Evolutionary conservation across 1,140 invertebrate species (phyloP).

Genomic region (Tetramorium alpestre): DNA sequence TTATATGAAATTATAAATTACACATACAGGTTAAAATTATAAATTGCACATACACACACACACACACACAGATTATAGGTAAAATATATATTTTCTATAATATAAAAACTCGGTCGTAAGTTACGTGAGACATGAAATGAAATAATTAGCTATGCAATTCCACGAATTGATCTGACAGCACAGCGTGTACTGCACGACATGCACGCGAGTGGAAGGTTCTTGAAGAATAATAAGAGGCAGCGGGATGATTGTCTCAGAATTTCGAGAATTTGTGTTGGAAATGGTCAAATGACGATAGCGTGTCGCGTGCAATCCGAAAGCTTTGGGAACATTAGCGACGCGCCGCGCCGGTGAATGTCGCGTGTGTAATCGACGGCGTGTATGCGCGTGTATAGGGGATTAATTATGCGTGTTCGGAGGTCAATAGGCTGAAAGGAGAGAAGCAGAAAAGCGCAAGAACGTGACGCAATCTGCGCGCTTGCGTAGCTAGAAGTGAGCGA

Average conservation of each 20-base stretch:
- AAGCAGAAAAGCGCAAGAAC: constrained; percentile 47
- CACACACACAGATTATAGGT: neutral
- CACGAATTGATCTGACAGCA: neutral
- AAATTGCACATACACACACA: too few species aligned
- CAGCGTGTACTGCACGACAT: neutral
- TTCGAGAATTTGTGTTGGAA: constrained; percentile 6
- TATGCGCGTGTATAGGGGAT: constrained; percentile 36
- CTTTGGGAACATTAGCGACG: constrained; percentile 19
- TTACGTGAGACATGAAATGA: neutral
- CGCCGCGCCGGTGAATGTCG: neutral
- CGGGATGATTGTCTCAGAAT: neutral
- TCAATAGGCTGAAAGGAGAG: constrained; percentile 49
- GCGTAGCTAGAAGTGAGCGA: constrained; percentile 15
- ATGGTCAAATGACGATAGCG: neutral
- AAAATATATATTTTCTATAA: neutral
- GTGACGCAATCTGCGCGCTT: constrained; percentile 41
- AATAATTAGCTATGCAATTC: neutral
- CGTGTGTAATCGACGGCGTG: neutral
- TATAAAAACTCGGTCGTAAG: neutral
- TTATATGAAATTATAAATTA: neutral
- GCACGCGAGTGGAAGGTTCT: neutral
- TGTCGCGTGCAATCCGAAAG: constrained; percentile 1
- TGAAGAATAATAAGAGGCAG: neutral
- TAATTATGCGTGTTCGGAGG: constrained; percentile 56
- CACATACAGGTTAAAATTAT: too few species aligned